Evolutionary conservation across 2,113 vertebrate genomes (phyloP), one percentile per base, ranked within the genome.

Genomic region (Barnardius zonarius): DNA sequence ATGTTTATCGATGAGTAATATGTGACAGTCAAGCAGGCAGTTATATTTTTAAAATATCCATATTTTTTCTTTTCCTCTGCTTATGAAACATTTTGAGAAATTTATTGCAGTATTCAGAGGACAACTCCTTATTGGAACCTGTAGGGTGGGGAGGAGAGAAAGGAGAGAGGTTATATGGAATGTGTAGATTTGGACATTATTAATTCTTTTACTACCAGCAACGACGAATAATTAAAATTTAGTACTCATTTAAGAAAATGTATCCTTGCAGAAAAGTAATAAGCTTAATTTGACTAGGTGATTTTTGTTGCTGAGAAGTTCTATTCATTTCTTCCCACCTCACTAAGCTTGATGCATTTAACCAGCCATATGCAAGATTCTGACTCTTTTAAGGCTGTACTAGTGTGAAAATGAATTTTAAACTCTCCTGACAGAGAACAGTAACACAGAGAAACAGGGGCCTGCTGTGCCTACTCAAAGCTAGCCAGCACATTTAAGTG

Each of bases 1-100:
- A 41, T 62, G 31, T 88, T 77, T 92, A 80, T 86, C 44, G 72
- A 43, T 92, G 88, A 94, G 41, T 77, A 96, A 94, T 70, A 80
- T 23, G 19, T 70, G 61, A 88, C 67, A 94, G 86, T 94, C 49
- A 69, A 88, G 25, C 57, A 20, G 54, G 16, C 1, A 87, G 57
- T 72, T 83, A 39, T 48, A 66, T 66, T 73, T 94, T 54, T 83
- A 7, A 61, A 88, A 41, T 73, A 69, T 52, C 17, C 43, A 3
- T 9, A 7, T 33, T 63, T 94, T 86, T 78, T 66, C 2, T 78
- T 84, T 82, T 33, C 13, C 19, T 68, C 25, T 48, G 24, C 27
- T 73, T 73, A 49, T 41, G 49, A 39, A 33, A 52, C 16, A 62
- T 7, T 51, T 54, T 87, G 44, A 66, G 43, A 76, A 68, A 64